These are phyloP conservation scores for Benthochromis sp. DNA, from an alignment of 2,113 vertebrate genomes.

Conservation along the genomic window DNA sequence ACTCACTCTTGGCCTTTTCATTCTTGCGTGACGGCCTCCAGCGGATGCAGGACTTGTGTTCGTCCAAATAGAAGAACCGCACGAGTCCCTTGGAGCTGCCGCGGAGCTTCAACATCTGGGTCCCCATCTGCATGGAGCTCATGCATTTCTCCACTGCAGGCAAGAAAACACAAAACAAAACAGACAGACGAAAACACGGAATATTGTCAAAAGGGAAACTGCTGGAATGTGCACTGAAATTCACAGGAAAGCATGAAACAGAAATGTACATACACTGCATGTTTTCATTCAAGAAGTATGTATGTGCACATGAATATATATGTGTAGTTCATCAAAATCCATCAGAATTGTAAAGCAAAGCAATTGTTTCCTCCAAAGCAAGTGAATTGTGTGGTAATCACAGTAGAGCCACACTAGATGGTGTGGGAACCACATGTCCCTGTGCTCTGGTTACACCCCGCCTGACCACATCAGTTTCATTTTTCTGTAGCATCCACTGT, in stretches of 20 bases:
- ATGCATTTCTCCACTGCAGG: conserved; percentile 93
- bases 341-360: not conserved
- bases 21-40: conserved; percentile 97
- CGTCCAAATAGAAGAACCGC: conserved; percentile 90
- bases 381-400: not conserved
- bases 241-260: not conserved
- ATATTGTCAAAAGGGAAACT: not conserved
- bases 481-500: not conserved
- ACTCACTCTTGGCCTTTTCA: conserved; percentile 98
- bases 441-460: not conserved
- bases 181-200: not conserved
- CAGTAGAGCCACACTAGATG: not conserved
- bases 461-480: not conserved
- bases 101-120: conserved; percentile 95
- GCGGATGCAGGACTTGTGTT: conserved; percentile 93
- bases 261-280: not conserved
- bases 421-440: not conserved
- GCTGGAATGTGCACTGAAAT: not conserved
- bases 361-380: not conserved
- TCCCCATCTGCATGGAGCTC: conserved; percentile 91
- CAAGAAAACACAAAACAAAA: not conserved
- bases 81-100: conserved; percentile 88
- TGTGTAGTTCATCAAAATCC: not conserved
- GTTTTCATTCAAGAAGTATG: not conserved
- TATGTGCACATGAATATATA: not conserved